Base-by-base conservation (phyloP, 1,140 invertebrate genomes). In the Homalodisca vitripennis region DNA sequence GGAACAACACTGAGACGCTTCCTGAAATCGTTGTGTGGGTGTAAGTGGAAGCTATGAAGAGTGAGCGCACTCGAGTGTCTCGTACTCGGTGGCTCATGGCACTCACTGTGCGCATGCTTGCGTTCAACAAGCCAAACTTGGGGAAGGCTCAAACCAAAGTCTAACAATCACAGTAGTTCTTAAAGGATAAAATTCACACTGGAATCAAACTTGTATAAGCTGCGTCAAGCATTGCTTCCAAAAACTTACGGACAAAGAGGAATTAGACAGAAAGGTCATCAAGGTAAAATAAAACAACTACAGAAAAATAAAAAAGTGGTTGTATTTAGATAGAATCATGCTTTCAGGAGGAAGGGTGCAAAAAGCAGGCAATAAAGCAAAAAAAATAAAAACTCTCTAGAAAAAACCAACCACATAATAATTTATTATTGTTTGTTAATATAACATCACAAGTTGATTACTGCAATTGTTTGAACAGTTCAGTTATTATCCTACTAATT, bases 321-420 rank as follows among this genome's bases (percentile, higher is more conserved):
- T 41, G 34, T 10, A 41, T 10, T 10, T 10, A 41, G n/a, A 60
- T 14, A 60, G 14, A 12, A 26, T 30, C 55, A 60, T 60, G 55
- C 55, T 60, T 22, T 13, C 13, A 26, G 55, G n/a, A 26, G 48
- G 27, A 20, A 27, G 26, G 26, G 55, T 60, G 55, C 26, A 60
- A 22, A 22, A 60, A 60, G 55, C 55, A 22, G 26, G 55, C 14
- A 13, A 29, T 12, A 22, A 60, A 60, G 55, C 55, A 60, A 60
- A 60, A 20, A 51, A 60, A 22, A 60, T 22, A 27, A 60, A 60
- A 60, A 60, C 14, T 24, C 24, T 24, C 24, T 24, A 22, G 24
- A 24, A 60, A 60, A 60, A 60, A 60, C 55, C 55, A 60, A 60
- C 55, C 55, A 60, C 55, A 60, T 27, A 60, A 60, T 60, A 60